Base-by-base conservation (phyloP, 2,888 invertebrate genomes). In the Nomada hirtipes region DNA sequence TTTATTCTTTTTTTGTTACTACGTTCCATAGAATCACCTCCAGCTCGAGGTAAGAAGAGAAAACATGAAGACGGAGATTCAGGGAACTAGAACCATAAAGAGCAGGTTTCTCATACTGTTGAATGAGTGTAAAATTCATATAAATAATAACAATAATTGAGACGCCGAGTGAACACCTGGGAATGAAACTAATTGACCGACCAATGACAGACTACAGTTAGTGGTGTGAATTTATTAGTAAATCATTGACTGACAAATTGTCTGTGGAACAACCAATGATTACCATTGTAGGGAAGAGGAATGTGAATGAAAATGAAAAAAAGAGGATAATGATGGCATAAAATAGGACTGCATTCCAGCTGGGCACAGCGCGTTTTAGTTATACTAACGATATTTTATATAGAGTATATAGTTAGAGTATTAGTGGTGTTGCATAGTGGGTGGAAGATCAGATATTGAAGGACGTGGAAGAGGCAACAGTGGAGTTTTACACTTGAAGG, bases 41-140 rank as follows among this genome's bases (percentile, higher is more conserved):
- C 96, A 88, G 95, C 95, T 79, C 94, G 96, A 94, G 96, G 96
- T 89, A 96, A 96, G 94, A 96, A 96, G 93, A 95, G 96, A 95
- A 96, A 96, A 95, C 95, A 95, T 91, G 96, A 96, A 92, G 96
- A 95, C n/a, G 96, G 95, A 52, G 95, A 93, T 82, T 90, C 92
- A 82, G 93, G 91, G 85, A 93, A 93, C 90, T 93, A 93, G 90
- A 91, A 90, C 76, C 83, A 73, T 80, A 79, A 85, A 87, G 76
- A 85, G n/a, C 83, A 84, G 86, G 79, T 85, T 91, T 91, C 89
- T 86, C 86, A 84, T 87, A 87, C 90, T 92, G 91, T 91, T 91
- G 89, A 91, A 91, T 91, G 91, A 92, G 90, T 93, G 91, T 93
- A 92, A 92, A 92, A 92, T 93, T 93, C 92, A 86, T 92, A 93